Evolutionary conservation across 64 coral and sea anemone species (phyloP).

Genomic region (Hydrozoanthus tunicans): DNA sequence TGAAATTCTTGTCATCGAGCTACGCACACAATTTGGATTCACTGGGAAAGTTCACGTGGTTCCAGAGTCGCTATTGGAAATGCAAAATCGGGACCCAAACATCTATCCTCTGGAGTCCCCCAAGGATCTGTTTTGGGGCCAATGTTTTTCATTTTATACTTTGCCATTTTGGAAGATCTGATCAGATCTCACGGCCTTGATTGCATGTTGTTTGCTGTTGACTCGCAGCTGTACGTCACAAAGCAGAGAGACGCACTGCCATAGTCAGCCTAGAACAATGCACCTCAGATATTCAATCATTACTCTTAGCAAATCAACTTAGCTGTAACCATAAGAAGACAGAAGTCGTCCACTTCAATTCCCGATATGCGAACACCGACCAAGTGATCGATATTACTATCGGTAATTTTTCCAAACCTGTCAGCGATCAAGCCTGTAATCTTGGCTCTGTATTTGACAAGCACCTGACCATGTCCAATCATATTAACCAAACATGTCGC

Average conservation of each 20-base stretch:
- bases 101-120: background rate
- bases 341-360: slow-evolving; percentile 8
- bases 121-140: background rate
- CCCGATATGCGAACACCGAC: background rate
- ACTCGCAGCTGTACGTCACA: slow-evolving; percentile 13
- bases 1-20: background rate
- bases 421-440: background rate
- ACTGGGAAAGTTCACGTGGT: slow-evolving; percentile 30
- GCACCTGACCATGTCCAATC: background rate
- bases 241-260: slow-evolving; percentile 9
- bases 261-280: slow-evolving; percentile 24
- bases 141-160: background rate
- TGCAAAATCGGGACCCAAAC: background rate
- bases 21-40: slow-evolving; percentile 26
- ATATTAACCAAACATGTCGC: background rate
- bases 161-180: background rate
- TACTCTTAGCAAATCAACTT: slow-evolving; percentile 11
- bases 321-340: slow-evolving; percentile 18
- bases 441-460: slow-evolving; percentile 34
- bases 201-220: background rate
- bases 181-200: slow-evolving; percentile 27
- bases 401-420: background rate
- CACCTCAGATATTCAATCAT: slow-evolving; percentile 50
- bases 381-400: slow-evolving; percentile 34
- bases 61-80: slow-evolving; percentile 30